Percentiles rank a stretch among this genome's conserved stretches.
Conservation (phyloP, 2,888 invertebrate species). For the Hirtodrosophila duncani region DNA sequence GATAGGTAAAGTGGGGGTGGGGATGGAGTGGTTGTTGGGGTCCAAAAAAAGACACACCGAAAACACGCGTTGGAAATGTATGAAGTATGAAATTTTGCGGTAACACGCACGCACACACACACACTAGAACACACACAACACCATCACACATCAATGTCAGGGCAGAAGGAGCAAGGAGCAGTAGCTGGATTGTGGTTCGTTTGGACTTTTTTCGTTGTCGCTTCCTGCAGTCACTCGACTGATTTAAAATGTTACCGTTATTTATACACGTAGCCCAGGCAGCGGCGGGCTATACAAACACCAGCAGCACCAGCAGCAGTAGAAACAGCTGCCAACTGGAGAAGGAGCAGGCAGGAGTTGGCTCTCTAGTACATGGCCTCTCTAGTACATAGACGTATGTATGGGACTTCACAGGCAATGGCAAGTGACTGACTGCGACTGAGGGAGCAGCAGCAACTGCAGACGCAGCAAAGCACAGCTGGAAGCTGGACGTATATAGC, state of each 20-base stretch:
- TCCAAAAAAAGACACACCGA: constrained; percentile 18
- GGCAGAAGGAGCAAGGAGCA: background rate
- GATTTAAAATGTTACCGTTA: constrained; percentile 71
- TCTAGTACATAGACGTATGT: too few relatives aligned
- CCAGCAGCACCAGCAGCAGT: constrained; percentile 17
- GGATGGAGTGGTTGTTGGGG: constrained; percentile 22
- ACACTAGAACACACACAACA: constrained; percentile 5
- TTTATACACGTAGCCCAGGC: constrained; percentile 66
- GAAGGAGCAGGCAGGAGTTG: constrained; percentile 21
- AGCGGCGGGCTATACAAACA: constrained; percentile 60
- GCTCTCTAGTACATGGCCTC: too few relatives aligned
- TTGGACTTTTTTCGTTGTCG: constrained; percentile 51
- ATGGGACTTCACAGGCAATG: background rate
- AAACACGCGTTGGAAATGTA: constrained; percentile 36
- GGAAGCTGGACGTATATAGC: constrained; percentile 10
- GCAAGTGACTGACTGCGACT: constrained; percentile 66
- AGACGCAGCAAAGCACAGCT: constrained; percentile 18
- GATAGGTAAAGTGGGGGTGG: constrained; percentile 19
- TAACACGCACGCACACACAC: constrained; percentile 16
- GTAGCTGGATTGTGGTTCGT: constrained; percentile 11
- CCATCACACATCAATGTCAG: constrained; percentile 58
- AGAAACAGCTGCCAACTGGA: constrained; percentile 20
- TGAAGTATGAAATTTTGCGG: constrained; percentile 61
- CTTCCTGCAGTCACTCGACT: constrained; percentile 68
- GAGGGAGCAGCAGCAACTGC: constrained; percentile 26